Base-by-base conservation (phyloP, 2,888 invertebrate genomes). In the Drosophila anomalata region DNA sequence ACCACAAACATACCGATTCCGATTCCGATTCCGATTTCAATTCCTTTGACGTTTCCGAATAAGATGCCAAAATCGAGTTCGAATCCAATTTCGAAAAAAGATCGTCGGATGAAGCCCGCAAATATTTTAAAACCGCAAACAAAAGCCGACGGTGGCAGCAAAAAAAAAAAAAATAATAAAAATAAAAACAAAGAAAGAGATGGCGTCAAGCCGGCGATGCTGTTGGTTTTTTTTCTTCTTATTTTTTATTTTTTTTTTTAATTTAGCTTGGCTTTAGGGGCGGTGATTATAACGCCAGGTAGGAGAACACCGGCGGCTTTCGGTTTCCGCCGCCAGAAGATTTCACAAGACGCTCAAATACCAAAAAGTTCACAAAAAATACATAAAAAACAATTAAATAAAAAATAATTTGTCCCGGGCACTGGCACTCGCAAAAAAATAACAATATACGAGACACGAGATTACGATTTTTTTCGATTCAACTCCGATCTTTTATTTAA, bases 91-190 rank as follows among this genome's bases (percentile, higher is more conserved):
- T 48, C 56, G 14, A 31, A 62, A 62, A 48, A 48, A 41, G 29
- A 42, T 20, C 69, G 69, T 29, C 7, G 29, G 57, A 50, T 57
- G 57, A 68, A 79, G 79, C 86, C 83, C 83, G 75, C 61, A 71
- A 86, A 86, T 78, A 79, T 77, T 75, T 77, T 73, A 73, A 62
- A 81, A 87, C 87, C 80, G 87, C 80, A 87, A 80, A 68, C 54
- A 48, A 52, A 36, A 50, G 53, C 46, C 68, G 80, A 73, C 70
- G 50, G 67, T 59, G n/a, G 29, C 48, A 54, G 51, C 60, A 51
- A 51, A 29, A 46, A 58, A 51, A 29, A 46, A 58, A 46, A 65
- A 51, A 26, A 57, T 50, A 47, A 53, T 17, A 33, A 7, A 24
- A 52, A 20, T 54, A 42, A 51, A 42, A 55, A 22, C 52, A 61